These are phyloP conservation scores for Pyralis farinalis DNA, from an alignment of 2,888 invertebrate species.

Conservation along the genomic window DNA sequence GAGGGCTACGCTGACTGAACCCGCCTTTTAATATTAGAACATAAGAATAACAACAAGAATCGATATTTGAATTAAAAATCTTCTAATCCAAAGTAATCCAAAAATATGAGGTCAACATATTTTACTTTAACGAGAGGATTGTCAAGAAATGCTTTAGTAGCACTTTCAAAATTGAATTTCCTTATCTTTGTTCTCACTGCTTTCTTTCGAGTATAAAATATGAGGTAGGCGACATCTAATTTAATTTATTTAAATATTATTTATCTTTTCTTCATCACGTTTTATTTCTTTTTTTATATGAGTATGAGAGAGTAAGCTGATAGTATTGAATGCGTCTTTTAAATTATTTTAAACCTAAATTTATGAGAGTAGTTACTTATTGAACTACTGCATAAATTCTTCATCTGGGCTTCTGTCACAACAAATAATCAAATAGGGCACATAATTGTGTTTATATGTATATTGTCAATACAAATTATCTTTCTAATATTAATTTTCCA, in stretches of 20 bases:
- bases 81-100: not conserved
- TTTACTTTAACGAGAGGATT: slow-evolving; percentile 30
- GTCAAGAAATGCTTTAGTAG: slow-evolving; percentile 32
- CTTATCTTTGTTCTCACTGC: slow-evolving; percentile 38
- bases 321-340: no score
- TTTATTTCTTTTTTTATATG: no score
- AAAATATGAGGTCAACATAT: slow-evolving; percentile 10
- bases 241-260: slow-evolving; percentile 2
- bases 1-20: not conserved
- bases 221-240: slow-evolving; percentile 4
- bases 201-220: slow-evolving; percentile 22
- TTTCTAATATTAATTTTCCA: no score
- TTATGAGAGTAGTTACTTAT: no score
- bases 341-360: no score
- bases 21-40: not conserved
- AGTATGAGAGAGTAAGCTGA: no score
- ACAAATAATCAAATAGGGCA: no score
- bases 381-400: no score
- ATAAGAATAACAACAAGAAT: not conserved
- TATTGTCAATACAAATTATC: no score
- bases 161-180: slow-evolving; percentile 47
- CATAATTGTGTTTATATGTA: no score
- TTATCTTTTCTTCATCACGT: slow-evolving; percentile 2
- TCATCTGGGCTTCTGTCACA: no score
- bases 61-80: not conserved